Conservation (phyloP, 2,113 vertebrate genomes). For the Choloepus hoffmanni region DNA sequence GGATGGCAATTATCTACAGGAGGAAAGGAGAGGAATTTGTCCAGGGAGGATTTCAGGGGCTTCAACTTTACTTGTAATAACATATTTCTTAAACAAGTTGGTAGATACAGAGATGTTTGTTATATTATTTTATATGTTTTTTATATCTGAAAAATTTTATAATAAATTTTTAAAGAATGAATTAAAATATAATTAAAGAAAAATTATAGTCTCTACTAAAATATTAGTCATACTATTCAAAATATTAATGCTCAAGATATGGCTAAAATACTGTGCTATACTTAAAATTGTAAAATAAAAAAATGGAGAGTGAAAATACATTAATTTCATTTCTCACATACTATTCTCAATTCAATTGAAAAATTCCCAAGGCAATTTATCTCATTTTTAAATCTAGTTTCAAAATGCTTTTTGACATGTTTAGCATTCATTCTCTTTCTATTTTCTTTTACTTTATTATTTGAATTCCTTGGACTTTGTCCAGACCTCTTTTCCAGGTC, state of each 20-base stretch:
- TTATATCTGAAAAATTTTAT: not conserved
- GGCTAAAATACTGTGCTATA: not conserved
- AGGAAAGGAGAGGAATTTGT: not conserved
- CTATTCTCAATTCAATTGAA: not conserved
- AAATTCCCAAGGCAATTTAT: not conserved
- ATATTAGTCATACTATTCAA: conserved; percentile 27
- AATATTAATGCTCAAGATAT: not conserved
- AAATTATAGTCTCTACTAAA: conserved; percentile 5
- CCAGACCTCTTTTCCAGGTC: not conserved
- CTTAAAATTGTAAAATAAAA: conserved; percentile 43
- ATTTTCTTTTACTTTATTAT: conserved; percentile 34
- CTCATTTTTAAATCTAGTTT: conserved; percentile 38
- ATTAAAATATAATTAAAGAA: not conserved
- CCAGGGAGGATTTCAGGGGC: not conserved
- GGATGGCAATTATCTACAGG: not conserved
- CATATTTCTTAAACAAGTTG: not conserved
- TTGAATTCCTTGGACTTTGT: conserved; percentile 29
- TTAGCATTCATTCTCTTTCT: conserved; percentile 44
- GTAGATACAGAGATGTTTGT: not conserved
- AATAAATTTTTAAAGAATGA: not conserved
- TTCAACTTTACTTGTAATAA: not conserved
- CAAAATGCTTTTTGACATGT: conserved; percentile 12
- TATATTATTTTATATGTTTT: not conserved
- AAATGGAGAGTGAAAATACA: not conserved
- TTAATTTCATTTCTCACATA: not conserved